Conservation (phyloP, 92 coral and sea anemone species). For the Phenganax stokvisi region DNA sequence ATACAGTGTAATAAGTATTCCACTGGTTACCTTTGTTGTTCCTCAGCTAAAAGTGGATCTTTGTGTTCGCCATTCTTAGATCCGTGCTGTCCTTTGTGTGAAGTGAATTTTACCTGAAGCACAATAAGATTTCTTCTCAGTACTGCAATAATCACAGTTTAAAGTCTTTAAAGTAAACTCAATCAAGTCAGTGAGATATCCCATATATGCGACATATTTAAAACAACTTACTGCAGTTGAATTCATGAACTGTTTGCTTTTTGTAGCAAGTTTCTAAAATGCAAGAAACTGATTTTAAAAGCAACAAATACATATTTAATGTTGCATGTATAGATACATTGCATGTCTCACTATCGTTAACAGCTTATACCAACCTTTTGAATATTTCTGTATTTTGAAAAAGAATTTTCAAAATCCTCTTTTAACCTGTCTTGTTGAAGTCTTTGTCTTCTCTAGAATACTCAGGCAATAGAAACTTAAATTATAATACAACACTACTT, state of each 20-base stretch:
- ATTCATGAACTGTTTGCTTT: slow-evolving; percentile 26
- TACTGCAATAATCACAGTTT: too few relatives aligned
- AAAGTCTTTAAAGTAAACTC: not conserved
- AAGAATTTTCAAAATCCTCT: slow-evolving; percentile 83
- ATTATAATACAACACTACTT: too few relatives aligned
- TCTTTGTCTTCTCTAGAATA: slow-evolving; percentile 71
- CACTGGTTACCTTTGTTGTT: slow-evolving; percentile 17
- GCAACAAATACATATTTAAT: too few relatives aligned
- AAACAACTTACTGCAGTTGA: slow-evolving; percentile 28
- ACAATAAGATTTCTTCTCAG: not conserved
- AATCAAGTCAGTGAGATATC: not conserved
- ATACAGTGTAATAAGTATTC: not conserved
- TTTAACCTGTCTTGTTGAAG: slow-evolving; percentile 87
- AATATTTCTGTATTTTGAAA: slow-evolving; percentile 80
- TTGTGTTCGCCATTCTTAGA: slow-evolving; percentile 18
- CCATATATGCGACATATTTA: too few relatives aligned
- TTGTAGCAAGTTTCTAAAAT: slow-evolving; percentile 28
- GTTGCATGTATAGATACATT: too few relatives aligned
- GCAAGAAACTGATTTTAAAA: not conserved
- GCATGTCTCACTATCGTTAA: not conserved
- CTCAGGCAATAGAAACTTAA: not conserved
- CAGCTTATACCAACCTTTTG: slow-evolving; percentile 68
- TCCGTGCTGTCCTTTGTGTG: not conserved
- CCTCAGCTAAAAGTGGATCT: slow-evolving; percentile 22
- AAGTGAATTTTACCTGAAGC: slow-evolving; percentile 18